Percentiles rank a stretch among this genome's conserved stretches.
These are phyloP conservation scores for Pterocles burchelli DNA, from an alignment of 2,113 vertebrate genomes.

Conservation along the genomic window DNA sequence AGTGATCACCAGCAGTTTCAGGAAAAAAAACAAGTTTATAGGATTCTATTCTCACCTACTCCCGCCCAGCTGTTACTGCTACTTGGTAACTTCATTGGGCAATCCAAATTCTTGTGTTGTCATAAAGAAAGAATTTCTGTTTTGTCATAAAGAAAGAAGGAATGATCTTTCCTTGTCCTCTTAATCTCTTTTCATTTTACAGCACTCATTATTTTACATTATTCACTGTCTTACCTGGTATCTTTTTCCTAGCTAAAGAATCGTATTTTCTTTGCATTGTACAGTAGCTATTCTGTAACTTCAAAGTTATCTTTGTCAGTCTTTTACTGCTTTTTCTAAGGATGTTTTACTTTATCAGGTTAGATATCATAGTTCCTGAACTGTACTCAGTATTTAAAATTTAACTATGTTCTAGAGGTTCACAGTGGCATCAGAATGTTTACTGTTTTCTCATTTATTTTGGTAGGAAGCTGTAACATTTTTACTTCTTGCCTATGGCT, in stretches of 20 bases:
- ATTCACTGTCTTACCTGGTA: not conserved
- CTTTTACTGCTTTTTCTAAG: not conserved
- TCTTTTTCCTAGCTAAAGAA: not conserved
- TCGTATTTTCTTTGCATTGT: not conserved
- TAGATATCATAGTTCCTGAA: not conserved
- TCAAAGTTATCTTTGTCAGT: not conserved
- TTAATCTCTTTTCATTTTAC: not conserved
- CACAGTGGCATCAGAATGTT: not conserved
- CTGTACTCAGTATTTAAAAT: not conserved
- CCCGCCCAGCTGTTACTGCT: not conserved
- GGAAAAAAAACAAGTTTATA: not conserved
- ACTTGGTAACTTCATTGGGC: not conserved
- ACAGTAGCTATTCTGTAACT: not conserved
- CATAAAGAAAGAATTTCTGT: not conserved
- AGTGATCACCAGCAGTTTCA: not conserved
- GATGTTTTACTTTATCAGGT: not conserved
- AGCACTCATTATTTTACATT: not conserved
- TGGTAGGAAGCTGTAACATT: not conserved
- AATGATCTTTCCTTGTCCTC: not conserved
- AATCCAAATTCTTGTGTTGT: not conserved
- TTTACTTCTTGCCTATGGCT: not conserved
- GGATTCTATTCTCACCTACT: not conserved
- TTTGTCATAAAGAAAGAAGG: not conserved
- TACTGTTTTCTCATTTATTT: not conserved
- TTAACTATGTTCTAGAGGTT: not conserved